Base-by-base conservation (phyloP, 2,888 invertebrate species). In the Apoderus coryli region DNA sequence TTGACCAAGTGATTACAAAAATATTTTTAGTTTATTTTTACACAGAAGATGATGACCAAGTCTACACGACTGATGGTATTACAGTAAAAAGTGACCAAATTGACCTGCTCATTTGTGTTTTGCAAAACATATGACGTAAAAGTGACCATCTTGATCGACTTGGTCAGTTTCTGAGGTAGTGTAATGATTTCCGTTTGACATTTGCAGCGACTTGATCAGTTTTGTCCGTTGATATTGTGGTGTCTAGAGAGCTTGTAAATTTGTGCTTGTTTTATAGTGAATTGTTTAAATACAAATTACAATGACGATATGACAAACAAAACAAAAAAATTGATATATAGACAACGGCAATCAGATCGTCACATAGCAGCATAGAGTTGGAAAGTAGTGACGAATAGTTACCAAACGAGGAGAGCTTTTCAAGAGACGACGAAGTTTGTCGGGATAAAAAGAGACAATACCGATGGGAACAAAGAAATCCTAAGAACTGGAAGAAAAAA, bases 351-450 rank as follows among this genome's bases (percentile, higher is more conserved):
- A 19, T 6, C 19, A 19, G n/a, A 19, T 19, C 19, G 19, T n/a
- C 19, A 19, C 19, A 7, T n/a, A 19, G 19, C 19, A 19, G 19
- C 19, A 19, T 19, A 7, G 7, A 19, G n/a, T 19, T 6, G 6
- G 19, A n/a, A 6, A 31, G 25, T 16, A 31, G 31, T 31, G 31
- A 31, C 13, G 12, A 31, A 14, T 31, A 31, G n/a, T 13, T 31
- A n/a, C 26, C 31, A 26, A 23, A 23, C 23, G 29, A n/a, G n/a
- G n/a, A 29, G 3, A 24, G 9, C 10, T 22, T 3, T 2, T 23
- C 2, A 9, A 29, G 13, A 10, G 29, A 22, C n/a, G 26, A 16
- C n/a, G 26, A 16, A 6, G n/a, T n/a, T 26, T 26, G 2, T 19
- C n/a, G 14, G 12, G 14, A 27, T 27, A 10, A 19, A 11, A 19